Evolutionary conservation across 2,888 invertebrate genomes (phyloP).

Genomic region (Margaritifera margaritifera): DNA sequence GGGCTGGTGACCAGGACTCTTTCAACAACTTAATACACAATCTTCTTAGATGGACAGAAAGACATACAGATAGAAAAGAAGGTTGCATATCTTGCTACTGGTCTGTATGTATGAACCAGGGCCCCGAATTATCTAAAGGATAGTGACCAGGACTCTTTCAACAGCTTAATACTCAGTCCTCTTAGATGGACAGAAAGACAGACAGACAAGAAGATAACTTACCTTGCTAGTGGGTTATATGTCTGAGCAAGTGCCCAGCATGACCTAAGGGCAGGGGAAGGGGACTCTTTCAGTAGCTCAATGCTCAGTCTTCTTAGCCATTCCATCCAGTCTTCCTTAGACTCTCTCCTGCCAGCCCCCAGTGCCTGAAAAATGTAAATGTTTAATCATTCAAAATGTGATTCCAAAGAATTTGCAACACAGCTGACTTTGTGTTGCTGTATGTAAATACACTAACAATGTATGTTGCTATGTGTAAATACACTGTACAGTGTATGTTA

Average conservation of each 20-base stretch:
- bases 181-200: conserved; percentile 76
- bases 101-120: conserved; percentile 87
- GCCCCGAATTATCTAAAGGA: conserved; percentile 90
- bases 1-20: conserved; percentile 94
- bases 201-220: conserved; percentile 8
- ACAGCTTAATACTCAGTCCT: conserved; percentile 89
- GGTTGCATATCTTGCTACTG: conserved; percentile 80
- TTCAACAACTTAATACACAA: conserved; percentile 93
- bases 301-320: conserved; percentile 95
- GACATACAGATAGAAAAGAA: conserved; percentile 9
- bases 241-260: conserved; percentile 86
- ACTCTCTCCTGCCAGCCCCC: conserved; percentile 92
- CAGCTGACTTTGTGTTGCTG: no score
- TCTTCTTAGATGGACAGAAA: conserved; percentile 78
- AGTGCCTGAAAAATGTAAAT: conserved; percentile 77
- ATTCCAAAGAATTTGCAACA: no score
- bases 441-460: no score
- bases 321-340: conserved; percentile 99
- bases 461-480: no score
- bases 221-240: conserved; percentile 91
- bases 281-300: conserved; percentile 94
- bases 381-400: no score
- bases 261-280: conserved; percentile 93
- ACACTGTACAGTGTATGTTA: no score
- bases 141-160: conserved; percentile 96